Evolutionary conservation across 2,797 vertebrate species (phyloP), one percentile per base, ranked within the genome.

Genomic region (Poliocrania exsul): DNA sequence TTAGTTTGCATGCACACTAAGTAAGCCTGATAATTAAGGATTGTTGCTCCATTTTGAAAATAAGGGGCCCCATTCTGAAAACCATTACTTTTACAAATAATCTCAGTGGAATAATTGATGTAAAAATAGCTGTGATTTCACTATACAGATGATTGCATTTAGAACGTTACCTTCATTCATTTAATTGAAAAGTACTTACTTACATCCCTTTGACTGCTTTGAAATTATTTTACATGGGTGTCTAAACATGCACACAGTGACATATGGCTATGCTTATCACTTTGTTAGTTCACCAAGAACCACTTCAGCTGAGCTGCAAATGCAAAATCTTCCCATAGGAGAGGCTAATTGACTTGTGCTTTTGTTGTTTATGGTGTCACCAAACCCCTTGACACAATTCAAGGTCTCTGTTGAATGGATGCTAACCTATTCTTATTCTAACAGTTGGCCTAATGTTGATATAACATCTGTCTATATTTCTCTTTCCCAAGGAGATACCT

Each of bases 361-460:
- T 84, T 92, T 91, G 74, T 85, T 37, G 46, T 44, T 95, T 93
- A 67, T 74, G 61, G 69, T 91, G 78, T 85, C 84, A 92, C 81
- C 78, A 61, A 93, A 49, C 24, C 24, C 40, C 73, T 44, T 53
- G 42, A 80, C 42, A 57, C 31, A 77, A 64, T 53, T 75, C 56
- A 24, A 54, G 40, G 13, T 16, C 51, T 60, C 33, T 82, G 11
- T 33, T 62, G 73, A 78, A 92, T 18, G 51, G 49, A 82, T 67
- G 15, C 46, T 77, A 40, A 67, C 82, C 44, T 82, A 11, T 70
- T 75, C 38, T 60, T 71, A 42, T 37, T 75, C 49, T 72, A 80
- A 56, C 21, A 75, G 10, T 66, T 70, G 62, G 54, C 44, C 79
- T 88, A 25, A 57, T 64, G 23, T 37, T 74, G 33, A n/a, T 88